Evolutionary conservation across 2,888 invertebrate genomes (phyloP).

Genomic region (Trissolcus japonicus): DNA sequence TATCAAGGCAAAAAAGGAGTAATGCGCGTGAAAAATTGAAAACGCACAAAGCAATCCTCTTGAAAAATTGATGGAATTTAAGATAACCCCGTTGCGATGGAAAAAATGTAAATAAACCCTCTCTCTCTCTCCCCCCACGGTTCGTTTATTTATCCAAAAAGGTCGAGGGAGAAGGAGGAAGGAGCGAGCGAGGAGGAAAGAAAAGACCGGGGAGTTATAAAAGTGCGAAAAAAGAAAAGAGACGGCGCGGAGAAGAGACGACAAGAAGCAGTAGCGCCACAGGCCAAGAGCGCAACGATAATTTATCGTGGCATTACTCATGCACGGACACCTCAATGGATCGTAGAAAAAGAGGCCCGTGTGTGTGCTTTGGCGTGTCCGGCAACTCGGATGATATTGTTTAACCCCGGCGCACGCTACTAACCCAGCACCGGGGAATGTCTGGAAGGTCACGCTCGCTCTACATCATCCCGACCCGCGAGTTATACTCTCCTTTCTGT

Average conservation of each 20-base stretch:
- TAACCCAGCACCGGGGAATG: conserved; percentile 60
- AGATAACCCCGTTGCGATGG: conserved; percentile 54
- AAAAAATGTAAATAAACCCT: conserved; percentile 54
- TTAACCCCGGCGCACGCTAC: conserved; percentile 60
- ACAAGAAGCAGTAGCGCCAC: conserved; percentile 56
- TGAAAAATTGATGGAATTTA: conserved; percentile 59
- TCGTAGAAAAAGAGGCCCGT: conserved; percentile 54
- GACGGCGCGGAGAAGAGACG: conserved; percentile 34
- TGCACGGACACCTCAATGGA: conserved; percentile 72
- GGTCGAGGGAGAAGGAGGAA: conserved; percentile 3
- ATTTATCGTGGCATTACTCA: conserved; percentile 74
- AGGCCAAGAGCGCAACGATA: conserved; percentile 61
- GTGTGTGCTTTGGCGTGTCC: conserved; percentile 54
- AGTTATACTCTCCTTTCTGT: conserved; percentile 25
- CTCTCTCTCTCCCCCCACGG: conserved; percentile 2
- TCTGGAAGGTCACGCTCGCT: conserved; percentile 60
- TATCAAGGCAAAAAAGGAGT: conserved; percentile 52
- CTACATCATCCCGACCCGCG: conserved; percentile 58
- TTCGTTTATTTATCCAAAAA: conserved; percentile 46
- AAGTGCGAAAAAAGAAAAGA: conserved; percentile 48
- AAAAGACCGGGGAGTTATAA: conserved; percentile 19
- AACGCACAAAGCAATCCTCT: conserved; percentile 55
- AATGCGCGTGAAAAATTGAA: conserved; percentile 58
- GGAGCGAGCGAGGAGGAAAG: conserved; percentile 15
- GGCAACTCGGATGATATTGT: conserved; percentile 58